phyloP scores from a whole-genome alignment of 2,888 invertebrate genomes.

The Leptinotarsa juncta region DNA sequence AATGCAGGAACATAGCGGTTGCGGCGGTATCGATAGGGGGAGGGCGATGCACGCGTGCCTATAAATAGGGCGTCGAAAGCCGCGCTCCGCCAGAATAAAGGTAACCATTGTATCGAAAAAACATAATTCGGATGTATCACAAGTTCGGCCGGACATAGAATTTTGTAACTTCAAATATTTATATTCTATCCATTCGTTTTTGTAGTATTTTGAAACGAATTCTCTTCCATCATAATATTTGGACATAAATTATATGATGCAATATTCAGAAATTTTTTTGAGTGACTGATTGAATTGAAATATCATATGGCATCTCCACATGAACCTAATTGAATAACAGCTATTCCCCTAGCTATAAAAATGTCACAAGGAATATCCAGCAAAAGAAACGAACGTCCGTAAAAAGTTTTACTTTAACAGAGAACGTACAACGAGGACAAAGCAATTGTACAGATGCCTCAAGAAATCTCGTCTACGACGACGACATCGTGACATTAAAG shows the following conservation, averaged over 20 bases:
- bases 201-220: background rate
- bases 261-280: background rate
- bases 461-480: conserved; percentile 31
- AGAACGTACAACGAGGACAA: conserved; percentile 6
- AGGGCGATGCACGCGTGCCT: no score
- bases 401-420: conserved; percentile 21
- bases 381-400: conserved; percentile 5
- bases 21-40: no score
- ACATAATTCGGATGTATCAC: no score
- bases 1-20: no score
- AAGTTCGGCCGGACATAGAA: no score
- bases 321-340: conserved; percentile 37
- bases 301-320: conserved; percentile 32
- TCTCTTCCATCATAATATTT: background rate
- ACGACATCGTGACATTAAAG: conserved; percentile 38
- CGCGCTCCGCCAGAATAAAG: no score
- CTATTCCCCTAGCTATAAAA: conserved; percentile 27
- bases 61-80: no score
- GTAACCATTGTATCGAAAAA: no score
- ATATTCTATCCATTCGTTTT: no score
- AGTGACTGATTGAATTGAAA: conserved; percentile 28
- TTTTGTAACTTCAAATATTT: no score
- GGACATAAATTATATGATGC: background rate
- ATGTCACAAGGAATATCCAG: conserved; percentile 35
- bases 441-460: conserved; percentile 30